Evolutionary conservation across 2,797 vertebrate species (phyloP), one percentile per base, ranked within the genome.

Genomic region (Psittacula echo): DNA sequence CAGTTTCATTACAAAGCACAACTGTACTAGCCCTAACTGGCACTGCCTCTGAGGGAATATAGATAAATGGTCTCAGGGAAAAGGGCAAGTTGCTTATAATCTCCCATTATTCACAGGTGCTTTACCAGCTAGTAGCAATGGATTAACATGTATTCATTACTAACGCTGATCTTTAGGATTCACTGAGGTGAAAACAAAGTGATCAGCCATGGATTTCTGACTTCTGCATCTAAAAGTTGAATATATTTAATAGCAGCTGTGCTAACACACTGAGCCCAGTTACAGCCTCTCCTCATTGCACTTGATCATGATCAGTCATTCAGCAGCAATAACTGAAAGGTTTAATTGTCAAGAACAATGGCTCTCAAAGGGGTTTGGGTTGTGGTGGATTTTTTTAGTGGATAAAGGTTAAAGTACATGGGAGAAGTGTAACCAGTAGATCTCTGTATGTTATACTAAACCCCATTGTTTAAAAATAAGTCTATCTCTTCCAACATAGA

Each of bases 151-250:
- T 19, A 85, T 74, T 93, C 93, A 74, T 75, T 48, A 78, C 82
- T 93, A 95, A 84, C 39, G 4, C 61, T 91, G 84, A 95, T 97
- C 94, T 95, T 95, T 87, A 94, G 72, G 86, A 96, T 30, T 89
- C 93, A 87, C 77, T 73, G 93, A 97, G 64, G 81, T 95, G 92
- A 97, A 98, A 97, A 95, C 90, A 97, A 96, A 95, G 32, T 78
- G 89, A 96, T 97, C 92, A 95, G 76, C 89, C 75, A 67, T 3
- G 26, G 82, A 94, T 97, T 98, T 97, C 85, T 91, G 83, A 95
- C 39, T 58, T 50, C 80, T 79, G 66, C 89, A 95, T 76, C 67
- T 83, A 64, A 26, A 81, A 87, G 76, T 92, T 95, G 89, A 77
- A 95, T 44, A 72, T 45, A 70, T 73, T 94, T 91, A 90, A 78